Evolutionary conservation across 2,888 invertebrate species (phyloP).

Genomic region (Polietes domitor): DNA sequence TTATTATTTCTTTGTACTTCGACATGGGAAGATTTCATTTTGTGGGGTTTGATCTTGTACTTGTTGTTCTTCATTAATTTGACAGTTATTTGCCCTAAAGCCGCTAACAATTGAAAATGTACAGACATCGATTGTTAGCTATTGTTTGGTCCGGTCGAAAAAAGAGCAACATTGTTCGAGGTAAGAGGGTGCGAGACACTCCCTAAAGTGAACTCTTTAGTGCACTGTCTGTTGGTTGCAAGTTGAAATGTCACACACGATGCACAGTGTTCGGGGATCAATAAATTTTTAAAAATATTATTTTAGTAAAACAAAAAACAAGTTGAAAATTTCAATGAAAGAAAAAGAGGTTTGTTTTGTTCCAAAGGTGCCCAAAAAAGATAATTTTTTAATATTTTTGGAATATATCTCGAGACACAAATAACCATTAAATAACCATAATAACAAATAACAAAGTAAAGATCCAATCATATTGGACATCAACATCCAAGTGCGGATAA

Average conservation of each 20-base stretch:
- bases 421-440: too few species aligned
- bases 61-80: slow-evolving; percentile 50
- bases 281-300: too few species aligned
- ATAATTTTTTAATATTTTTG: too few species aligned
- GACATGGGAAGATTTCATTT: slow-evolving; percentile 14
- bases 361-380: too few species aligned
- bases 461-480: too few species aligned
- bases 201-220: slow-evolving; percentile 43
- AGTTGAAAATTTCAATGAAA: too few species aligned
- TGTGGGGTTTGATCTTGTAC: slow-evolving; percentile 22
- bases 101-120: slow-evolving; percentile 43
- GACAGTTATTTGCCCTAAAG: slow-evolving; percentile 62
- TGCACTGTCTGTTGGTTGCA: background rate
- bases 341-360: too few species aligned
- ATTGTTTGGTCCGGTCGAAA: slow-evolving; percentile 47
- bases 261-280: slow-evolving; percentile 29
- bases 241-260: slow-evolving; percentile 51
- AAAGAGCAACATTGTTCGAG: background rate
- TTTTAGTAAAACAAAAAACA: too few species aligned
- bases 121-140: slow-evolving; percentile 43
- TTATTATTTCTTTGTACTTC: background rate
- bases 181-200: slow-evolving; percentile 33
- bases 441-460: too few species aligned
- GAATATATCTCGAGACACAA: too few species aligned
- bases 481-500: too few species aligned